Base-by-base conservation (phyloP, 2,797 vertebrate genomes). In the Pseudomugil tenellus region DNA sequence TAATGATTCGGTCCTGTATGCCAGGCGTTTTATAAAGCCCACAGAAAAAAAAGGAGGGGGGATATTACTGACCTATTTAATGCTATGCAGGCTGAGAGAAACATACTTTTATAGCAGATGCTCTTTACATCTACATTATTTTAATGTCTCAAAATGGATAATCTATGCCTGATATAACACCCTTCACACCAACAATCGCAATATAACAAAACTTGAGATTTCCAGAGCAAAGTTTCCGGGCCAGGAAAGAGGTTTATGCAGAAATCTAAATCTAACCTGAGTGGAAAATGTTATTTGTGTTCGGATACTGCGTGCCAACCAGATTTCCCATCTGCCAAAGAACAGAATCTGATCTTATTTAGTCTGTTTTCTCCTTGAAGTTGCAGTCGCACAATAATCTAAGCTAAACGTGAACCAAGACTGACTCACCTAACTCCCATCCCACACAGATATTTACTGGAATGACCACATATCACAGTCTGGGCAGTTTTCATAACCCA, bases 221-320 rank as follows among this genome's bases (percentile, higher is more conserved):
- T 85, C 80, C 84, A 88, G 87, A 77, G 89, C 73, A 58, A 77
- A 61, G 77, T 83, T 83, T 80, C 65, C 12, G 74, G 84, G 90
- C 87, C 89, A 91, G 80, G 79, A 64, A 80, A 62, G 84, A 86
- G 88, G 87, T 92, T 89, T 89, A 90, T 91, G 79, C 81, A 85
- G n/a, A n/a, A n/a, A 90, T 89, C 91, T 85, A 89, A 91, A 92
- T 91, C 83, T 73, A 87, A 90, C 87, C 86, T 66, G 84, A 90
- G 84, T 88, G 85, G 89, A 89, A 92, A 92, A 90, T 86, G 81
- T 86, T 84, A 90, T 87, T 90, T 91, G 86, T 93, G 89, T 92
- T 93, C 90, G 87, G 86, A 91, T 90, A 85, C 82, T 80, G 25
- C 9, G 80, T 85, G 91, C 91, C 92, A 92, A 83, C 72, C 67